Percentiles rank a stretch among this genome's conserved stretches.
Evolutionary conservation across 2,888 invertebrate species (phyloP).

Genomic region (Philhelius pedissequus): DNA sequence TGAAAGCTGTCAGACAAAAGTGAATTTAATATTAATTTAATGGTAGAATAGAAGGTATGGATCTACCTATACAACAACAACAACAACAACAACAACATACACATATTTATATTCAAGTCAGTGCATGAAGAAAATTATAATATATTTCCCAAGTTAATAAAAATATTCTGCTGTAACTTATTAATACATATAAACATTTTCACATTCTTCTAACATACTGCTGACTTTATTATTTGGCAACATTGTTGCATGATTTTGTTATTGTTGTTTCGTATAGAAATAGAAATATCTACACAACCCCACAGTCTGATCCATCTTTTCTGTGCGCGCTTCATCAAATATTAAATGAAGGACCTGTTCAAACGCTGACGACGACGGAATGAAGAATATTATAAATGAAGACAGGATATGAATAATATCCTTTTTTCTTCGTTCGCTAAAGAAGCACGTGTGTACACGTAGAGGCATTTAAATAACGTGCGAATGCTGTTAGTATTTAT

Average conservation of each 20-base stretch:
- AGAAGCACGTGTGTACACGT: constrained; percentile 29
- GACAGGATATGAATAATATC: constrained; percentile 47
- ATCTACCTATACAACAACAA: too few species aligned
- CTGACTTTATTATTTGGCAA: constrained; percentile 17
- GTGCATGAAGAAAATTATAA: constrained; percentile 37
- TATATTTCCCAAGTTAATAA: constrained; percentile 54
- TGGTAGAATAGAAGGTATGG: not conserved
- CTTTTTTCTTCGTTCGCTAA: not conserved
- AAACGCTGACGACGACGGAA: constrained; percentile 15
- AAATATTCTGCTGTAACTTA: constrained; percentile 25
- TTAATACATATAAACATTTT: constrained; percentile 9
- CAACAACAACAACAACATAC: too few species aligned
- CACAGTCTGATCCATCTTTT: not conserved
- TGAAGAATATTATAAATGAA: constrained; percentile 43
- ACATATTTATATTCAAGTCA: not conserved
- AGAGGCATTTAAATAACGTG: constrained; percentile 53
- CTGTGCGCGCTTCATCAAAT: constrained; percentile 49
- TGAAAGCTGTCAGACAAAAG: constrained; percentile 65
- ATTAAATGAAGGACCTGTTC: constrained; percentile 41
- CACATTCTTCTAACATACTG: constrained; percentile 14
- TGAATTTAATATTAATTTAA: constrained; percentile 63
- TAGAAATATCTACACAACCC: not conserved
- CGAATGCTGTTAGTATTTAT: constrained; percentile 22
- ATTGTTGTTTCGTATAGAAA: not conserved
- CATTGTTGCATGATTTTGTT: constrained; percentile 18